Base-by-base conservation (phyloP, 2,888 invertebrate genomes). In the Altica lythri region DNA sequence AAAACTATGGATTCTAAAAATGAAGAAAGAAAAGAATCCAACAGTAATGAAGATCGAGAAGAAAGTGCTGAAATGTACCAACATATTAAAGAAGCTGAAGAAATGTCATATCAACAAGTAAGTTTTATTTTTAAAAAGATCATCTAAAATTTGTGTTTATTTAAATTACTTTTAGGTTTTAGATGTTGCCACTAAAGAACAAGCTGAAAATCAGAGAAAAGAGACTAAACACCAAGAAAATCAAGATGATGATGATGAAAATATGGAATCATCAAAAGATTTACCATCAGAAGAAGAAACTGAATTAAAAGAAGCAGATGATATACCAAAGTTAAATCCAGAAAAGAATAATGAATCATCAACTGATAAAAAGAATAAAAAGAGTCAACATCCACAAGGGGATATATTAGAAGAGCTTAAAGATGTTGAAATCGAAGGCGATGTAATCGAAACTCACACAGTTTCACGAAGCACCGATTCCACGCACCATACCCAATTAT, bases 171-270 rank as follows among this genome's bases (percentile, higher is more conserved):
- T 55, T 3, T 45, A 82, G 81, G 82, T 84, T 1, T 73, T 89
- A 60, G 90, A 90, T 64, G 85, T 86, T 43, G 90, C 90, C 0
- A 90, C 89, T 0, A 85, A 90, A 73, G 93, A 95, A 61, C 94
- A 95, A 76, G 88, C 88, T 27, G 81, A 89, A 63, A 75, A 83
- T 61, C 86, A 88, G 52, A 63, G 67, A 43, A 66, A 69, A 43
- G 68, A 73, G 57, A 55, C 85, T 4, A 82, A 83, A n/a, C 81
- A 86, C 54, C 79, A 32, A 49, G 61, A 63, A 10, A 60, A 63
- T 22, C 82, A 86, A 16, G 83, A 86, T 34, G 80, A 84, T 27
- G 80, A 80, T 2, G 81, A 83, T 6, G 78, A 83, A 40, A 67
- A 80, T 4, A 79, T 81, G 9, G 81, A 84, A 59, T 81, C 82